phyloP scores from a whole-genome alignment of 1,140 invertebrate species.

The Tachypleus tridentatus region DNA sequence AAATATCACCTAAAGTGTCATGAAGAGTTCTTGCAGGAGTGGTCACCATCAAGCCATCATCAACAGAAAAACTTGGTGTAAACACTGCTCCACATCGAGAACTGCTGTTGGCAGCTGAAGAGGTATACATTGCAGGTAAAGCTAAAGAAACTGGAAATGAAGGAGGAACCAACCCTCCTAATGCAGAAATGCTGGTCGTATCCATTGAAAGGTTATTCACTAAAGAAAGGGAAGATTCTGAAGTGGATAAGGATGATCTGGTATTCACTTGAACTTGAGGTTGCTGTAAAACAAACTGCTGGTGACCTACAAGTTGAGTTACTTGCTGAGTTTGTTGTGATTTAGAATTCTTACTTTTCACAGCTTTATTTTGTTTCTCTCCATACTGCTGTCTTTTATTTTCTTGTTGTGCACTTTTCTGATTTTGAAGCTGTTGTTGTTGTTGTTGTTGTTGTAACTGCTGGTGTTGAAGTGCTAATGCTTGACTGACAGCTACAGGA shows the following conservation, averaged over 20 bases:
- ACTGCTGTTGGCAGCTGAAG: constrained; percentile 15
- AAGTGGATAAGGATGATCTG: constrained; percentile 9
- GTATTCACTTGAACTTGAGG: constrained; percentile 30
- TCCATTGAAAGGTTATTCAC: constrained; percentile 21
- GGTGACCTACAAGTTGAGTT: constrained; percentile 19
- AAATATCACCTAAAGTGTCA: constrained; percentile 21
- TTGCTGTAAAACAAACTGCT: constrained; percentile 15
- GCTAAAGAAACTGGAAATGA: constrained; percentile 21
- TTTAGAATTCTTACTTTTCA: neutral
- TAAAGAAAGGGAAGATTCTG: neutral
- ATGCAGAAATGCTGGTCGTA: constrained; percentile 12
- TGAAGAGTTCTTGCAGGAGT: constrained; percentile 21
- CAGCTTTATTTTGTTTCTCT: neutral
- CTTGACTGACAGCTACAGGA: constrained; percentile 18
- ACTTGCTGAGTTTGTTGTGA: constrained; percentile 44
- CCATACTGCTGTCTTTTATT: constrained; percentile 9
- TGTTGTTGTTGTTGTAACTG: constrained; percentile 26
- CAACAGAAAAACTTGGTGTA: constrained; percentile 12
- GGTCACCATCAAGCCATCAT: constrained; percentile 23
- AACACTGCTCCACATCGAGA: constrained; percentile 13
- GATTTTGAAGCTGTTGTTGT: neutral
- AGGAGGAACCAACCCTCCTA: constrained; percentile 15
- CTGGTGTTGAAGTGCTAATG: constrained; percentile 23
- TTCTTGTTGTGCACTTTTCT: constrained; percentile 23
- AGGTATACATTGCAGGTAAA: neutral